A percentile compares a stretch with the other conserved stretches of the same genome.
phyloP scores from a whole-genome alignment of 2,113 vertebrate species.

The Cottus gobio region DNA sequence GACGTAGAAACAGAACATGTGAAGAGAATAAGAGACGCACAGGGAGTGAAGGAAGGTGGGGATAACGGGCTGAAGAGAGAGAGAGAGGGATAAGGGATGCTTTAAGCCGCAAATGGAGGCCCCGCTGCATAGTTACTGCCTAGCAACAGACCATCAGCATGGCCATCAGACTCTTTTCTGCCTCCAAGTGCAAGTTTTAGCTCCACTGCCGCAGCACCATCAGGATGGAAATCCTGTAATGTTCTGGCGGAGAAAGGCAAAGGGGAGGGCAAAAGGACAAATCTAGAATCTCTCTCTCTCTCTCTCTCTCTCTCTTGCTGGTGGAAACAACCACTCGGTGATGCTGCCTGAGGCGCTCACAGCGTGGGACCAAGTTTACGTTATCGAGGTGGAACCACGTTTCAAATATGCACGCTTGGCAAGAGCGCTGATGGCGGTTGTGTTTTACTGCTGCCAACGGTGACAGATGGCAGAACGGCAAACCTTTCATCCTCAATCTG shows the following conservation, averaged over 20 bases:
- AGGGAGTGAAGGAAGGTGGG: not conserved
- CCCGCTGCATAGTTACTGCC: conserved; percentile 83
- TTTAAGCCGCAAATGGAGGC: conserved; percentile 49
- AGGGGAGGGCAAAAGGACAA: conserved; percentile 6
- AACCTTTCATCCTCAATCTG: not conserved
- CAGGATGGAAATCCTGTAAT: conserved; percentile 22
- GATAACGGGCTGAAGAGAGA: conserved; percentile 1
- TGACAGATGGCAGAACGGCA: conserved; percentile 28
- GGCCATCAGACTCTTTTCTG: conserved; percentile 66
- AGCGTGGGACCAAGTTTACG: not conserved
- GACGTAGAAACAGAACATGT: conserved; percentile 1
- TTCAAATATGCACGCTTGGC: conserved; percentile 16
- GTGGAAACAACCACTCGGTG: not conserved
- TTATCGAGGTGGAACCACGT: not conserved
- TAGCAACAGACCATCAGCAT: conserved; percentile 78
- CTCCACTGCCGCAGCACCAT: conserved; percentile 24
- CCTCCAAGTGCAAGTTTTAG: conserved; percentile 64
- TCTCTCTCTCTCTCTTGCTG: too few species aligned
- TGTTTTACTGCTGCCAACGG: conserved; percentile 17
- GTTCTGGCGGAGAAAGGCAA: conserved; percentile 15
- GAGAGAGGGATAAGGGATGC: conserved; percentile 7
- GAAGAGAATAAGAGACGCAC: not conserved
- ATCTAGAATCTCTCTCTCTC: not conserved
- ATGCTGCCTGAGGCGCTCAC: not conserved
- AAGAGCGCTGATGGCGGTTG: conserved; percentile 14